Evolutionary conservation across 1,140 invertebrate genomes (phyloP).

Genomic region (Wasmannia auropunctata): DNA sequence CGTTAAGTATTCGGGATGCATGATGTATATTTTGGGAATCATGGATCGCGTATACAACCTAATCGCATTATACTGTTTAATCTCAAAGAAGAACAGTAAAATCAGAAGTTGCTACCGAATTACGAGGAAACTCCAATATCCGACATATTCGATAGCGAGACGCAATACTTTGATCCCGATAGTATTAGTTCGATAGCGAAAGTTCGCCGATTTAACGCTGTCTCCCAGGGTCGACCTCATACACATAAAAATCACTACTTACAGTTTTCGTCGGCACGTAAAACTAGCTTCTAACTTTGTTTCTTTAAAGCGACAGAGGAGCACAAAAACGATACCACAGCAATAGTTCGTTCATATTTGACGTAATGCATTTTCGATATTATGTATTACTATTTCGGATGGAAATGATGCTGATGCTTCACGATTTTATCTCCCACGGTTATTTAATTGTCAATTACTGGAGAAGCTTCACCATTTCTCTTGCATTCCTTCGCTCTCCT

Average conservation of each 20-base stretch:
- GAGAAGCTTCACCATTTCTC: background rate
- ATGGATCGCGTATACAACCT: background rate
- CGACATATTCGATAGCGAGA: background rate
- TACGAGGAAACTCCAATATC: background rate
- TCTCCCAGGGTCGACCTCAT: background rate
- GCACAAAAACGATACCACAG: background rate
- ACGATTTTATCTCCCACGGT: background rate
- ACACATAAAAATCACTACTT: constrained; percentile 25
- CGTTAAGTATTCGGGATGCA: constrained; percentile 12
- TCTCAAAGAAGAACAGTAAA: constrained; percentile 20
- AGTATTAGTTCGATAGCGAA: background rate
- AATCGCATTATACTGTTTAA: background rate
- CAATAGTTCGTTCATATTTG: background rate
- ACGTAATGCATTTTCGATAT: background rate
- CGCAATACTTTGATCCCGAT: background rate
- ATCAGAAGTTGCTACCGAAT: constrained; percentile 22
- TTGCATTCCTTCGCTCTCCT: no score
- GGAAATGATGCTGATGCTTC: background rate
- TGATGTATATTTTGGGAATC: background rate
- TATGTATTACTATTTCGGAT: background rate
- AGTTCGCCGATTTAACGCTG: constrained; percentile 13
- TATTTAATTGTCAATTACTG: constrained; percentile 14
- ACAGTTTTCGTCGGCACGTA: background rate
- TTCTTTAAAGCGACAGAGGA: background rate
- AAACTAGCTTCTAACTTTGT: constrained; percentile 10